These are phyloP conservation scores for Lophochroa leadbeateri DNA, from an alignment of 2,113 vertebrate genomes.

Conservation along the genomic window DNA sequence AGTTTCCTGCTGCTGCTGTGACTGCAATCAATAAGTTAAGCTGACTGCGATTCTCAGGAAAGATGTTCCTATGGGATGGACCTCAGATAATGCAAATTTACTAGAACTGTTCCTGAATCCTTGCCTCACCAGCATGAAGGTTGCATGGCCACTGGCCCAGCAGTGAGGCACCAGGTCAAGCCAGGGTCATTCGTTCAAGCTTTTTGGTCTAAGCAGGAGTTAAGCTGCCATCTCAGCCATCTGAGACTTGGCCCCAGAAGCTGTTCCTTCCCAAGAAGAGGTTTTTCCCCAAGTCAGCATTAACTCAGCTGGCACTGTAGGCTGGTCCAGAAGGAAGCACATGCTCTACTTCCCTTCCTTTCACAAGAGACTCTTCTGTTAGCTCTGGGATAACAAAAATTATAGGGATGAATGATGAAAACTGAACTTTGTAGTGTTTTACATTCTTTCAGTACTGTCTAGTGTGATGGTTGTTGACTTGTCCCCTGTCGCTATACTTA, in stretches of 20 bases:
- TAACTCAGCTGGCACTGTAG: neutral
- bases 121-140: neutral
- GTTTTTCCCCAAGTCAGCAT: neutral
- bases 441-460: slow-evolving; percentile 28
- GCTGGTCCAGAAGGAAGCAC: neutral
- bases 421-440: slow-evolving; percentile 13
- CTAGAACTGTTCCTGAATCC: neutral
- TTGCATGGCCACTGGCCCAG: neutral
- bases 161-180: neutral
- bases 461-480: slow-evolving; percentile 25
- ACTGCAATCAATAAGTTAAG: neutral
- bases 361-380: neutral
- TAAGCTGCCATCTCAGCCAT: neutral
- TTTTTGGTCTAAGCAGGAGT: neutral
- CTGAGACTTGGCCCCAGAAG: neutral
- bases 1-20: neutral
- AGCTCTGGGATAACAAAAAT: neutral
- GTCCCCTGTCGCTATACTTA: neutral
- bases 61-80: neutral
- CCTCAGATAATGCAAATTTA: neutral
- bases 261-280: neutral
- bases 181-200: neutral
- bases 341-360: neutral
- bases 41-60: neutral
- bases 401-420: slow-evolving; percentile 5